phyloP scores from a whole-genome alignment of 2,888 invertebrate genomes.

The Arge pagana region DNA sequence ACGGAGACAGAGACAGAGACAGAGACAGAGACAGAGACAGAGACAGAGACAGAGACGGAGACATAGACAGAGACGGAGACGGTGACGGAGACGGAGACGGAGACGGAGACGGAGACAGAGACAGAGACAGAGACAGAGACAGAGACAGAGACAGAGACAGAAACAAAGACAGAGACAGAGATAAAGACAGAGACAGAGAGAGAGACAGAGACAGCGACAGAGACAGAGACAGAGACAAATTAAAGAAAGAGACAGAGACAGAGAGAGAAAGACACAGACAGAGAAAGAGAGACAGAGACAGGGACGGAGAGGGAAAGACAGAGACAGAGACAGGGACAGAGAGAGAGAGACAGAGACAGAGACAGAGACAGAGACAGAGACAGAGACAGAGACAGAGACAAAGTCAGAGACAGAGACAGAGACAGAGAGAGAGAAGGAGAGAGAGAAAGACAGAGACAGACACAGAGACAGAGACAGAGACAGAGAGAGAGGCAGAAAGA shows the following conservation, averaged over 20 bases:
- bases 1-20: not conserved
- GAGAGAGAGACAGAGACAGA: no score
- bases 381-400: not conserved
- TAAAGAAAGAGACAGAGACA: not conserved
- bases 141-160: not conserved
- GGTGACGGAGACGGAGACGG: not conserved
- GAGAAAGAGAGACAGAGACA: no score
- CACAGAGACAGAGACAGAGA: not conserved
- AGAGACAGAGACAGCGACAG: not conserved
- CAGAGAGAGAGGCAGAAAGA: not conserved
- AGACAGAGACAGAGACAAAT: not conserved
- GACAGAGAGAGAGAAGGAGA: conserved; percentile 13
- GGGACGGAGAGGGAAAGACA: no score
- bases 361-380: not conserved
- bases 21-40: not conserved
- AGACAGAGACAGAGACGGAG: not conserved
- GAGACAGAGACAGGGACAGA: no score
- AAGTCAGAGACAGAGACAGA: conserved; percentile 1
- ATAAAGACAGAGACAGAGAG: no score
- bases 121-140: not conserved
- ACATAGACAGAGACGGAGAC: no score
- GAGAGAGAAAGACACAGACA: conserved; percentile 3
- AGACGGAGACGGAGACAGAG: no score
- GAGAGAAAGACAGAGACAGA: conserved; percentile 4
- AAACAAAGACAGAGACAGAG: no score